Percentiles rank a stretch among this genome's conserved stretches.
phyloP scores from a whole-genome alignment of 2,113 vertebrate species.

The Elephantulus edwardii region DNA sequence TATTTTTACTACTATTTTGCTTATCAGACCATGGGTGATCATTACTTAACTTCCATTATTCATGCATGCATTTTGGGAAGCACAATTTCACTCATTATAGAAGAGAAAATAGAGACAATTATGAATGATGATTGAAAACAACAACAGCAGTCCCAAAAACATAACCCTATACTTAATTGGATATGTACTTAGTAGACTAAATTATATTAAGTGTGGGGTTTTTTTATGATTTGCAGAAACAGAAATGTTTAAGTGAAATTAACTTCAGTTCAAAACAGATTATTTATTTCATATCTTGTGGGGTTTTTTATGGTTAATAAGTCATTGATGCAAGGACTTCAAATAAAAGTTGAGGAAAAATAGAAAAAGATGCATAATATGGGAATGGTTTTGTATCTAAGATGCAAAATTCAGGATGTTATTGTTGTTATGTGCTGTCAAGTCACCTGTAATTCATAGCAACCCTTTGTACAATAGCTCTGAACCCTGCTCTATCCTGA shows the following conservation, averaged over 20 bases:
- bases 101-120: neutral
- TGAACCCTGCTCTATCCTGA: too few relatives aligned
- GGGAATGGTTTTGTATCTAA: neutral
- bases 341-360: neutral
- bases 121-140: neutral
- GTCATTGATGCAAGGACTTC: neutral
- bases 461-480: too few relatives aligned
- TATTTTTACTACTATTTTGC: too few relatives aligned
- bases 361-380: neutral
- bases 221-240: neutral
- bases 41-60: too few relatives aligned
- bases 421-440: too few relatives aligned
- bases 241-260: neutral
- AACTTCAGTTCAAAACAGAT: neutral
- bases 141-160: neutral
- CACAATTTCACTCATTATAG: too few relatives aligned
- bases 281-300: neutral
- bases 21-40: too few relatives aligned
- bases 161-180: neutral
- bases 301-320: conserved; percentile 4
- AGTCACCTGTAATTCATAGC: too few relatives aligned
- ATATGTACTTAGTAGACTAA: neutral
- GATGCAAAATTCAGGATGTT: too few relatives aligned
- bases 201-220: neutral
- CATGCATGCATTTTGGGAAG: too few relatives aligned